Base-by-base conservation (phyloP, 2,113 vertebrate genomes). In the Planiliza haematocheilus region DNA sequence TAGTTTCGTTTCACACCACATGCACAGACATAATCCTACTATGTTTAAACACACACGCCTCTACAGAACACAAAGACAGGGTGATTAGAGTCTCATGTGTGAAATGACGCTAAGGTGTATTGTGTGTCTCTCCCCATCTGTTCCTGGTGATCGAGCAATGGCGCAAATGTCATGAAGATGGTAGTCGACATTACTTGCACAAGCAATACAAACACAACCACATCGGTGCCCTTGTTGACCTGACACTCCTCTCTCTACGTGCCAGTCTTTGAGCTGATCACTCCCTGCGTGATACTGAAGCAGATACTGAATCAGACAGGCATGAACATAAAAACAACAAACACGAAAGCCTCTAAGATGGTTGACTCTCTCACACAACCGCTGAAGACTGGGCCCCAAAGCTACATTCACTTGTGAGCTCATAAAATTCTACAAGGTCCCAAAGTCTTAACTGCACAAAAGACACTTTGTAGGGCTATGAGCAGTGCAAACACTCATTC, bases 71-170 rank as follows among this genome's bases (percentile, higher is more conserved):
- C 75, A 92, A 87, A 88, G 67, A 66, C 61, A 18, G 20, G 58
- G 58, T 34, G 70, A 86, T 77, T 77, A 73, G 74, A 77, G 46
- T 63, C 72, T 74, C 49, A 59, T 77, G 63, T 77, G 63, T 74
- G 50, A 77, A 84, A 69, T 79, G 39, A 81, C 82, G 70, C 77
- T 67, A 64, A 82, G 64, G 42, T 74, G 70, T 48, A 77, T 83
- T 67, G 83, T 60, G 37, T 86, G 77, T 83, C 83, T 73, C 50
- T 53, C 37, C 70, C 78, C 72, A 88, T 79, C 74, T 77, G 66
- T 42, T 81, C 43, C 60, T 67, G 60, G 67, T 90, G 74, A 76
- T 16, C n/a, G 52, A 18, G 18, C 42, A 48, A 61, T 5, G 50
- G 18, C 13, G 17, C 11, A 49, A 62, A 49, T 67, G 48, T 21